phyloP scores from a whole-genome alignment of 2,797 vertebrate species.

The Ptychobarbus kaznakovi region DNA sequence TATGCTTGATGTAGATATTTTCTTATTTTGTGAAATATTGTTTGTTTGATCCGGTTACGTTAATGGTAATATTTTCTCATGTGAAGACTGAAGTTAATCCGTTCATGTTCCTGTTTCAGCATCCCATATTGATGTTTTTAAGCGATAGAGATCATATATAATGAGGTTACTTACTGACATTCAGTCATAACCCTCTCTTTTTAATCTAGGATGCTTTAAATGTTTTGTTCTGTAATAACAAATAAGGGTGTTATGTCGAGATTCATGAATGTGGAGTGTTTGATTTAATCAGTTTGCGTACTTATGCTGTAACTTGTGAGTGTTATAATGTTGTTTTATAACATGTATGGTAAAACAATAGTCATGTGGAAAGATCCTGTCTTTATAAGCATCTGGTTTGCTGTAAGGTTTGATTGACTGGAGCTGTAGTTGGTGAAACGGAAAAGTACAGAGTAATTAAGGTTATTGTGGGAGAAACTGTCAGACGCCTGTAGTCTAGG shows the following conservation, averaged over 20 bases:
- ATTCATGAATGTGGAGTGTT: neutral
- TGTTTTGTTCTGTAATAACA: neutral
- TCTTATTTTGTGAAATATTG: neutral
- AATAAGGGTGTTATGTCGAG: neutral
- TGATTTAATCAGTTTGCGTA: neutral
- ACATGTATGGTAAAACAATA: neutral
- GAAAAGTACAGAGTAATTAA: neutral
- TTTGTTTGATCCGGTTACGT: conserved; percentile 30
- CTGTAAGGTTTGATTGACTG: neutral
- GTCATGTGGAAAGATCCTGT: neutral
- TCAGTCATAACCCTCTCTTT: neutral
- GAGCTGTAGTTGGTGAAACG: neutral
- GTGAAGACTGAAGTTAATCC: conserved; percentile 26
- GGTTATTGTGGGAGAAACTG: conserved; percentile 1
- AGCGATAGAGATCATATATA: conserved; percentile 14
- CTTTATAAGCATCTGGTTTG: conserved; percentile 1
- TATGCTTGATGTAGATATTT: neutral
- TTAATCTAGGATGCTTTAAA: neutral
- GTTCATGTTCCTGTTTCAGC: neutral
- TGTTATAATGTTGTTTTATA: conserved; percentile 13
- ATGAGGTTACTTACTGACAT: neutral
- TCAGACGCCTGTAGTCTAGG: conserved; percentile 33
- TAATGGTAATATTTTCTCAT: conserved; percentile 56
- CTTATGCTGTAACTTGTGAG: neutral
- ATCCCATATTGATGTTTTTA: conserved; percentile 46